Conservation (phyloP, 1,140 invertebrate species). For the Pantala flavescens region DNA sequence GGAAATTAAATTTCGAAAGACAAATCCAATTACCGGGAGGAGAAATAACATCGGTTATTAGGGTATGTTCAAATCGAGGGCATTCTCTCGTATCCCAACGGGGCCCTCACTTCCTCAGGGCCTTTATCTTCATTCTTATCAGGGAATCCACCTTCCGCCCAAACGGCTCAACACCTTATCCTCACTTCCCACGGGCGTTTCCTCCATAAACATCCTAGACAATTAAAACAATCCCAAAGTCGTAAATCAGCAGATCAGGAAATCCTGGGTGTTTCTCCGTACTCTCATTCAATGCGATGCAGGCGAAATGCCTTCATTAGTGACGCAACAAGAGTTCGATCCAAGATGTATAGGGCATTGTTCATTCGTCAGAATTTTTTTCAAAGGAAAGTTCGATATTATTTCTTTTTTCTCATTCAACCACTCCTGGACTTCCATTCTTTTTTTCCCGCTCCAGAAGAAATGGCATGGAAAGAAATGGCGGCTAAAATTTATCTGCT, state of each 20-base stretch:
- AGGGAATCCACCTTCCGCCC: background rate
- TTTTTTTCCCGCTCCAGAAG: too few species aligned
- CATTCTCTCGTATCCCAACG: too few species aligned
- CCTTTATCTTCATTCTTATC: background rate
- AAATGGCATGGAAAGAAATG: too few species aligned
- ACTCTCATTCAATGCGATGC: background rate
- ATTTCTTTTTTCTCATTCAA: too few species aligned
- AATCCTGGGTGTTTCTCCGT: background rate
- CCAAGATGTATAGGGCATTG: background rate
- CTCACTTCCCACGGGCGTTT: background rate
- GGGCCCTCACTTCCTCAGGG: background rate
- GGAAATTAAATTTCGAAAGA: too few species aligned
- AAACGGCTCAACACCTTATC: background rate
- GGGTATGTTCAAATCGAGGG: too few species aligned
- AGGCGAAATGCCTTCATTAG: background rate
- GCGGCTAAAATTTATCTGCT: too few species aligned
- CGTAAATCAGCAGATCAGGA: background rate
- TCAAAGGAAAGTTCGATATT: too few species aligned
- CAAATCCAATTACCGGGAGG: too few species aligned
- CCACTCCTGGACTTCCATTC: too few species aligned
- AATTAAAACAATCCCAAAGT: background rate
- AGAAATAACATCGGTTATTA: too few species aligned
- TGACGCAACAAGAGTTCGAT: background rate
- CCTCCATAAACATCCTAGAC: background rate
- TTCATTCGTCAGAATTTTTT: background rate